Evolutionary conservation across 2,797 vertebrate genomes (phyloP).

Genomic region (Glyptemys insculpta): DNA sequence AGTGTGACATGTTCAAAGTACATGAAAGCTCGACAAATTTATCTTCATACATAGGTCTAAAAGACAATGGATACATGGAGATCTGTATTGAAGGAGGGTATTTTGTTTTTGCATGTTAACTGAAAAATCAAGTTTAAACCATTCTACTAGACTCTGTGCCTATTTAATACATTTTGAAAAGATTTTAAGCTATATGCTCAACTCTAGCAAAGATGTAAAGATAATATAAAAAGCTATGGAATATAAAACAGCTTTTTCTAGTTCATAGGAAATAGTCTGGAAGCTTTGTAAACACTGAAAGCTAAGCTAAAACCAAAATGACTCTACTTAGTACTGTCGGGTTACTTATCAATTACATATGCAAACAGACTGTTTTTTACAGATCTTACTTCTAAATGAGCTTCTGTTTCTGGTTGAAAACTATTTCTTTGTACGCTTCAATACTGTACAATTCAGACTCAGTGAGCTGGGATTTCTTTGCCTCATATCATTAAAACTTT

Average conservation of each 20-base stretch:
- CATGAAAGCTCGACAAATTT: neutral
- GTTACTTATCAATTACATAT: constrained; percentile 73
- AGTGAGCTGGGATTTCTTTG: constrained; percentile 34
- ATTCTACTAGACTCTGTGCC: neutral
- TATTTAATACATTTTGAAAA: constrained; percentile 24
- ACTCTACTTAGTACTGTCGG: constrained; percentile 37
- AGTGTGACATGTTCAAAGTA: neutral
- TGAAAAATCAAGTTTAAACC: constrained; percentile 24
- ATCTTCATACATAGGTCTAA: neutral
- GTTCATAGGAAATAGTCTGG: constrained; percentile 51
- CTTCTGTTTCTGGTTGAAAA: constrained; percentile 70
- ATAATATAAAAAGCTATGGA: constrained; percentile 11
- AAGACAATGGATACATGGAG: neutral
- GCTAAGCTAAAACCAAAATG: constrained; percentile 67
- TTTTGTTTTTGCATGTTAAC: neutral
- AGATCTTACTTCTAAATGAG: constrained; percentile 65
- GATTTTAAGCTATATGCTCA: neutral
- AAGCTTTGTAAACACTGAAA: constrained; percentile 73
- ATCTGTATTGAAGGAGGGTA: neutral
- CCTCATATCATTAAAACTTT: constrained; percentile 39
- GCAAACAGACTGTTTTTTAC: constrained; percentile 52
- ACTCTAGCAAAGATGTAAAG: constrained; percentile 16
- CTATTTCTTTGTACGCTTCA: constrained; percentile 56
- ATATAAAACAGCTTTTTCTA: constrained; percentile 55
- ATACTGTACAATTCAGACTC: constrained; percentile 48